Conservation (phyloP, 2,113 vertebrate species). For the Eptesicus fuscus region DNA sequence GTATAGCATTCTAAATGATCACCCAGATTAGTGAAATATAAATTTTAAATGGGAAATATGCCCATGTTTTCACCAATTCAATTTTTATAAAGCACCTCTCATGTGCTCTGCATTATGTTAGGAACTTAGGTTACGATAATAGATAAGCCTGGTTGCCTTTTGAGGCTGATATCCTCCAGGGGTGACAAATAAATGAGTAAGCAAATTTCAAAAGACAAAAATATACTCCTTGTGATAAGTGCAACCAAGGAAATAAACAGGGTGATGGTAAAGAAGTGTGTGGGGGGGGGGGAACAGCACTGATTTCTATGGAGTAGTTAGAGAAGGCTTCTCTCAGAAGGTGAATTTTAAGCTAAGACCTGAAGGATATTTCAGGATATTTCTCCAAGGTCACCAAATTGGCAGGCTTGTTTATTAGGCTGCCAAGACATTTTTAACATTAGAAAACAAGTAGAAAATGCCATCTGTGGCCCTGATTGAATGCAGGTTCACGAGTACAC, state of each 20-base stretch:
- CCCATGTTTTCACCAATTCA: background rate
- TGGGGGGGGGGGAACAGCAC: too few species aligned
- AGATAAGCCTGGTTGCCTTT: background rate
- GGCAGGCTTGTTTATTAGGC: slow-evolving; percentile 7
- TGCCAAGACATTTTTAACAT: slow-evolving; percentile 39
- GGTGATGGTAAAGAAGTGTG: background rate
- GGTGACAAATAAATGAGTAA: slow-evolving; percentile 36
- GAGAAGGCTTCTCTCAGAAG: background rate
- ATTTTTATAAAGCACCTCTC: background rate
- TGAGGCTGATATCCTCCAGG: background rate
- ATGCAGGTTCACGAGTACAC: background rate
- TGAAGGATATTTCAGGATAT: background rate
- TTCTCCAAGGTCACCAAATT: slow-evolving; percentile 48
- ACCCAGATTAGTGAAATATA: background rate
- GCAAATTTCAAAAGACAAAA: slow-evolving; percentile 14
- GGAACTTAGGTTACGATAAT: background rate
- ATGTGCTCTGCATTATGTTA: background rate
- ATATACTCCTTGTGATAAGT: background rate
- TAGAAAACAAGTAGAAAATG: slow-evolving; percentile 41
- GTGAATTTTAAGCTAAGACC: slow-evolving; percentile 2
- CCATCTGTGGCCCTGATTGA: background rate
- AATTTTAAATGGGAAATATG: background rate
- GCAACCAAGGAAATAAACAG: slow-evolving; percentile 29
- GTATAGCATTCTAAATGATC: background rate
- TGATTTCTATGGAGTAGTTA: background rate